Percentiles rank a stretch among this genome's conserved stretches.
Evolutionary conservation across 2,888 invertebrate genomes (phyloP).

Genomic region (Cheilosia scutellata): DNA sequence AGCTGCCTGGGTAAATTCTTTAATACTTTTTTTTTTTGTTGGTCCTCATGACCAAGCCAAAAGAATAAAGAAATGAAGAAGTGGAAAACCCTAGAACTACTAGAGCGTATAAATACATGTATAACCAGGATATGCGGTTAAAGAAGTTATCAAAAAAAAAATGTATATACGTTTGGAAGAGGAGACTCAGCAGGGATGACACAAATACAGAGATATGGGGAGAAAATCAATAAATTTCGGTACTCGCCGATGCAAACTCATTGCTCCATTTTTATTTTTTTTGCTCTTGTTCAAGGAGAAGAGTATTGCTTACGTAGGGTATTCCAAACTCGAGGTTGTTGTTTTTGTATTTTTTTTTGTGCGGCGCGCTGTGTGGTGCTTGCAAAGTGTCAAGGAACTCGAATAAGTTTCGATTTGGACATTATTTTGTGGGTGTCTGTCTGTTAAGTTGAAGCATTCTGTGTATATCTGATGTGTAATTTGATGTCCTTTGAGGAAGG

Average conservation of each 20-base stretch:
- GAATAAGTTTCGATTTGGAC: not conserved
- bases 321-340: not conserved
- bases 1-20: conserved; percentile 12
- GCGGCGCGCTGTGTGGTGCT: conserved; percentile 2
- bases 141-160: not conserved
- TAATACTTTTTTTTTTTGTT: not conserved
- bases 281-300: not conserved
- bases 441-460: not conserved
- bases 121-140: not conserved
- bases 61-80: not conserved
- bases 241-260: conserved; percentile 30
- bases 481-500: not conserved
- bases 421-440: not conserved
- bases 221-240: conserved; percentile 47
- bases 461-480: not conserved
- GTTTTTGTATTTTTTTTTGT: not conserved
- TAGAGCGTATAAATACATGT: not conserved
- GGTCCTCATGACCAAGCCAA: conserved; percentile 12
- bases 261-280: not conserved
- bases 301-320: conserved; percentile 24
- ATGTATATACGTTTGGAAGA: not conserved
- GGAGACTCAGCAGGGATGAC: conserved; percentile 16
- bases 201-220: not conserved
- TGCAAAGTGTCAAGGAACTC: conserved; percentile 3
- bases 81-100: not conserved